Evolutionary conservation across 2,888 invertebrate species (phyloP).

Genomic region (Seira musarum): DNA sequence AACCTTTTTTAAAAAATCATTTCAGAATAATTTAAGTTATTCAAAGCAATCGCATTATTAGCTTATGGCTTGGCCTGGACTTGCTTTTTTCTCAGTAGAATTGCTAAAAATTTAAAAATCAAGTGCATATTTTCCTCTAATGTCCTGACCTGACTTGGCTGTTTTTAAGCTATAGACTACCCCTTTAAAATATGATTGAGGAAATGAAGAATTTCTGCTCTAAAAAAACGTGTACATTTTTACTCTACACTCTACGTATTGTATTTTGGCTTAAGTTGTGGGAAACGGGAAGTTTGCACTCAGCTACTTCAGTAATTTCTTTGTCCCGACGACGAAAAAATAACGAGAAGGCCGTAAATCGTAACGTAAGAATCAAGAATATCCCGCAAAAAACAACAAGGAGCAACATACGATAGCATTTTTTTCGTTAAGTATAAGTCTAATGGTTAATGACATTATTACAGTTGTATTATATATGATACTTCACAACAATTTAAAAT

Average conservation of each 20-base stretch:
- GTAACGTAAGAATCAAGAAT: no score
- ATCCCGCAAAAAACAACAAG: constrained; percentile 19
- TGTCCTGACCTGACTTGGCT: no score
- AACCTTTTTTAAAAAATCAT: no score
- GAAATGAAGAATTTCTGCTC: constrained; percentile 25
- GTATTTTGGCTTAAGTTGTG: constrained; percentile 15
- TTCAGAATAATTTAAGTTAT: no score
- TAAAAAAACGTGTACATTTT: constrained; percentile 26
- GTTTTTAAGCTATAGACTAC: no score
- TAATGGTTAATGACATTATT: constrained; percentile 2
- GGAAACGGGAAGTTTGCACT: constrained; percentile 38
- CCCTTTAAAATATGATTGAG: no score
- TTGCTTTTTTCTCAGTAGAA: no score
- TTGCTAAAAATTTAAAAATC: no score
- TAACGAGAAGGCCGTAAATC: no score
- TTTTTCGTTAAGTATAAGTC: not conserved
- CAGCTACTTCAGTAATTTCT: not conserved
- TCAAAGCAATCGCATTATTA: no score
- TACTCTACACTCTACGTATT: not conserved
- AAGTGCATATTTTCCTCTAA: constrained; percentile 6
- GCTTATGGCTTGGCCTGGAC: no score
- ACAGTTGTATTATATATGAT: not conserved
- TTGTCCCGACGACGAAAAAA: not conserved
- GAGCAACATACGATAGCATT: no score
- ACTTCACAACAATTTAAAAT: not conserved